Evolutionary conservation across 2,888 invertebrate species (phyloP), one percentile per base, ranked within the genome.

Genomic region (Drosophila bunnanda): DNA sequence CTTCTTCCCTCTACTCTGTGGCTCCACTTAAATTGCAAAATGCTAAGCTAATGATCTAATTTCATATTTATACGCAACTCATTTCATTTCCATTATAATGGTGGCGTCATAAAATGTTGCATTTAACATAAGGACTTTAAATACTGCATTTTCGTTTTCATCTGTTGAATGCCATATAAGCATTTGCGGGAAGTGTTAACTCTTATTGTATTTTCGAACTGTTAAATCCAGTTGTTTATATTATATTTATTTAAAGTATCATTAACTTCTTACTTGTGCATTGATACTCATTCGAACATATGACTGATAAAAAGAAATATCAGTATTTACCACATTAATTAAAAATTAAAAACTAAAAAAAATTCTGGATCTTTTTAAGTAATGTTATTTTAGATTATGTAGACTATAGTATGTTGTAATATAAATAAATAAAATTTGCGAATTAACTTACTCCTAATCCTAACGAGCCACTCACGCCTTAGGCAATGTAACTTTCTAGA

Each of bases 41-140:
- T 69, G 59, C 50, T 61, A 64, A 83, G 74, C 76, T 66, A 69
- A 78, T 78, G 56, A 72, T 83, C 59, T 67, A 78, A 80, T 80
- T 82, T 20, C 22, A 80, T 70, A 75, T 86, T 81, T 71, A 80
- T 67, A 60, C 59, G 34, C 54, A 58, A 44, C 39, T 41, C 61
- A 74, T 56, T 65, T 41, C 61, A 74, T 56, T 65, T 55, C 48
- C 70, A 50, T 67, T 43, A 50, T 39, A 70, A 39, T 70, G 46
- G 34, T 17, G 56, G 44, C 30, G 41, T 56, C 57, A 66, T 48
- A 32, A 75, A 66, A 46, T 75, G 46, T 53, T 52, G 52, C 10
- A 57, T 53, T 62, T 39, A 41, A 28, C 52, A 75, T 67, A 22
- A 22, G 54, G 30, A 44, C 64, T 53, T 38, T 44, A 12, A 44